A percentile compares a stretch with the other conserved stretches of the same genome.
Evolutionary conservation across 2,797 vertebrate species (phyloP).

Genomic region (Coccyzus lansbergi): DNA sequence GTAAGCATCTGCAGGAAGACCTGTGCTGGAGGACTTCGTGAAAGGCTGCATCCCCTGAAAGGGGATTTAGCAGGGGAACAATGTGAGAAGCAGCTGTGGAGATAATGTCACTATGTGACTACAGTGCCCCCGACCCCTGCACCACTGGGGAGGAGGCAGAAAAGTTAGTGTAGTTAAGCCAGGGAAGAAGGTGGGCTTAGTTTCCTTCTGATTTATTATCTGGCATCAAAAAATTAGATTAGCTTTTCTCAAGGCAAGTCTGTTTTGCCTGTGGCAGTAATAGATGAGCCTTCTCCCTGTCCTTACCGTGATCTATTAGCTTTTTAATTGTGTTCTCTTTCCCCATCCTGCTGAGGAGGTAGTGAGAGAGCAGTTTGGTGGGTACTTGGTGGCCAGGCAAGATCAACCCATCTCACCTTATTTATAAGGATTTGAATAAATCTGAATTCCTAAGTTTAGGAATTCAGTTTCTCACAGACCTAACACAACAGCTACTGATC

Average conservation of each 20-base stretch:
- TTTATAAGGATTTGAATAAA: background rate
- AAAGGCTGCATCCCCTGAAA: background rate
- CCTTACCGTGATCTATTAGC: background rate
- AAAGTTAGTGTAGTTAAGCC: background rate
- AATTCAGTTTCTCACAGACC: background rate
- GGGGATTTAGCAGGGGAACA: background rate
- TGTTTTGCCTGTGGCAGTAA: background rate
- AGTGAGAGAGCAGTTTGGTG: background rate
- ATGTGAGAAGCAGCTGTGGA: background rate
- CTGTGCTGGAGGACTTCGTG: accelerated
- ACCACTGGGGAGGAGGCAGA: background rate
- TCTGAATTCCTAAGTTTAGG: background rate
- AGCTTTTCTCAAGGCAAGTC: background rate
- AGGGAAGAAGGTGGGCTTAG: background rate
- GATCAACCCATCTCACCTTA: background rate
- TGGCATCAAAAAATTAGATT: background rate
- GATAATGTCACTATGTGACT: background rate
- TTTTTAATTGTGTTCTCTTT: background rate
- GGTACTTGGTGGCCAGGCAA: background rate
- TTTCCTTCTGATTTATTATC: background rate
- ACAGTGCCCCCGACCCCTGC: background rate
- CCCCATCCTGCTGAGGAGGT: background rate
- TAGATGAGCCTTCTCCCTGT: background rate
- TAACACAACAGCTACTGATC: background rate
- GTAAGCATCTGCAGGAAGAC: background rate